phyloP scores from a whole-genome alignment of 2,797 vertebrate genomes.

The Coranthus polyacanthus region DNA sequence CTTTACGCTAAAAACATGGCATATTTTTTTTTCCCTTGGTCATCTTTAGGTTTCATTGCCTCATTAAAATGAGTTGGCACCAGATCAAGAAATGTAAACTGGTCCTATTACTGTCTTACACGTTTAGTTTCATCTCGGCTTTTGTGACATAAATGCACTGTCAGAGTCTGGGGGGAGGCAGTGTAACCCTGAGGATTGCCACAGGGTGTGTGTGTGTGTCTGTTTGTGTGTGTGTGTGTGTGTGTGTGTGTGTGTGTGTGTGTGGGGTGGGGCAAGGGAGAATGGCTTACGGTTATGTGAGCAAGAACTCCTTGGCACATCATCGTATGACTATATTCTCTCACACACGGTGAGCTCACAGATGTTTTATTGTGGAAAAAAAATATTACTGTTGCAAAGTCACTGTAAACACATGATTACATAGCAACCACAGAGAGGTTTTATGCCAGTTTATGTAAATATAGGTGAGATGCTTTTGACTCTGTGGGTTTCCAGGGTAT shows the following conservation, averaged over 20 bases:
- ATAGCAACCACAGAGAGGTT: conserved; percentile 45
- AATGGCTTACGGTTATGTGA: conserved; percentile 47
- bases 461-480: conserved; percentile 40
- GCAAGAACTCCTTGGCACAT: conserved; percentile 49
- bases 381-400: conserved; percentile 45
- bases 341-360: conserved; percentile 48
- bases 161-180: conserved; percentile 17
- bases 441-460: conserved; percentile 46
- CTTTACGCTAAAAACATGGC: conserved; percentile 75
- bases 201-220: conserved; percentile 4
- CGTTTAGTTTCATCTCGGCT: too few species aligned
- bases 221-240: conserved; percentile 8
- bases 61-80: conserved; percentile 78
- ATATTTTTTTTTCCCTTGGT: conserved; percentile 49
- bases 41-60: conserved; percentile 80
- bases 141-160: conserved; percentile 30
- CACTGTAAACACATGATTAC: conserved; percentile 64
- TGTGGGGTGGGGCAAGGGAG: conserved; percentile 7
- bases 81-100: conserved; percentile 18
- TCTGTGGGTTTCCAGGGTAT: conserved; percentile 35
- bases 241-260: conserved; percentile 24
- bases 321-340: conserved; percentile 63
- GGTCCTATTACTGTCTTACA: too few species aligned
- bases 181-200: conserved; percentile 5
- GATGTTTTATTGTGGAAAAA: conserved; percentile 52